Conservation (phyloP, 2,888 invertebrate genomes). For the Ernsta delagoae region DNA sequence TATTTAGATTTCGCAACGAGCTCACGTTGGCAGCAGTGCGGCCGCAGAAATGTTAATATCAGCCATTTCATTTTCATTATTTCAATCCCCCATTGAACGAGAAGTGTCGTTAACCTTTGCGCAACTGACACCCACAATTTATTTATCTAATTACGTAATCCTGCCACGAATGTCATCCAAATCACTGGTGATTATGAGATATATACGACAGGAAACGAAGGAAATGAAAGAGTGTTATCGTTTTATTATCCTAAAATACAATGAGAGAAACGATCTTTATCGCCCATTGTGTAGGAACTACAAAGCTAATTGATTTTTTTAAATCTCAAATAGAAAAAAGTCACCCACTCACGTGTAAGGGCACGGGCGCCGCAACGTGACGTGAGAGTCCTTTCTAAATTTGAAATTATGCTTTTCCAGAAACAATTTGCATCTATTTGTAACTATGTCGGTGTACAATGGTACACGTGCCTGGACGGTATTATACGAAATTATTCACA, state of each 20-base stretch:
- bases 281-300: conserved; percentile 63
- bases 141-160: conserved; percentile 25
- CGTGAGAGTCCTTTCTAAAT: conserved; percentile 63
- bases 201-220: conserved; percentile 64
- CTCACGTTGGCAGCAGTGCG: conserved; percentile 60
- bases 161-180: conserved; percentile 11
- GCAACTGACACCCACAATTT: conserved; percentile 39
- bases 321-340: conserved; percentile 51
- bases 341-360: conserved; percentile 61
- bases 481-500: conserved; percentile 58
- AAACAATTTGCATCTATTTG: conserved; percentile 54
- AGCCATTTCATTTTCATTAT: conserved; percentile 43
- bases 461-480: conserved; percentile 47
- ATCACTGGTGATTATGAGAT: conserved; percentile 40
- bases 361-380: conserved; percentile 57
- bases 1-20: conserved; percentile 55
- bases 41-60: conserved; percentile 43
- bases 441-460: conserved; percentile 44
- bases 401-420: conserved; percentile 56
- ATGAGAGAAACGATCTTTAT: conserved; percentile 65
- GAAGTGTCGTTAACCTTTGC: conserved; percentile 55
- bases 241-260: conserved; percentile 49
- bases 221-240: conserved; percentile 49
- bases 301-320: conserved; percentile 60
- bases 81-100: conserved; percentile 45